These are phyloP conservation scores for Climacteris rufus DNA, from an alignment of 2,113 vertebrate genomes.

Conservation along the genomic window DNA sequence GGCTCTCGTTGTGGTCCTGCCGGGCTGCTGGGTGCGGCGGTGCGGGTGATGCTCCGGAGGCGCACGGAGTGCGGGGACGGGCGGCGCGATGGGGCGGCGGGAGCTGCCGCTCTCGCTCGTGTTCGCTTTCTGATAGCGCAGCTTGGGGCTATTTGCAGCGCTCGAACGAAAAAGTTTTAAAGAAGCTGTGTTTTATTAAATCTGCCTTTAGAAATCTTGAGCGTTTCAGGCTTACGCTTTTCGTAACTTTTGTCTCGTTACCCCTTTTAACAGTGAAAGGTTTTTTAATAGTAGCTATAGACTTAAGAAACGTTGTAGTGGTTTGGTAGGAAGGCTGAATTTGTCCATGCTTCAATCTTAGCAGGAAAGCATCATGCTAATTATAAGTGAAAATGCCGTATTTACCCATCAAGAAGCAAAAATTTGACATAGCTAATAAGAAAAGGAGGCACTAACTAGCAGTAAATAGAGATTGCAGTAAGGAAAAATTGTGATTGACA, in stretches of 20 bases:
- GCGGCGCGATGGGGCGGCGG: neutral
- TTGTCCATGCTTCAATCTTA: neutral
- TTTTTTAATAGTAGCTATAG: neutral
- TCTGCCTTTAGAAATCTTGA: neutral
- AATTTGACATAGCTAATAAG: neutral
- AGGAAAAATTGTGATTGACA: neutral
- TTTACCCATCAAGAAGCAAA: neutral
- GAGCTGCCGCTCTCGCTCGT: neutral
- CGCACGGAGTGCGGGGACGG: neutral
- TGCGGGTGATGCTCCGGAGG: neutral
- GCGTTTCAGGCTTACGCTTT: neutral
- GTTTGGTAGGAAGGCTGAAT: neutral
- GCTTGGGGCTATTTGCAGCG: accelerated
- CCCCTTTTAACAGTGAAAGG: neutral
- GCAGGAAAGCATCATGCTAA: neutral
- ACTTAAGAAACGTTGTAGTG: neutral
- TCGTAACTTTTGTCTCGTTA: neutral
- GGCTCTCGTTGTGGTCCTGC: accelerated
- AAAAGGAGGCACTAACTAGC: neutral
- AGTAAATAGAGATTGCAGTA: neutral
- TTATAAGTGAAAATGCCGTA: neutral
- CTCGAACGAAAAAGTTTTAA: neutral
- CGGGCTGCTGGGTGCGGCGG: neutral
- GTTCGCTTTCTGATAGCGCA: accelerated
- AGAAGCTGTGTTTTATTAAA: accelerated